These are phyloP conservation scores for Drosophila incognita DNA, from an alignment of 2,888 invertebrate genomes.

Conservation along the genomic window DNA sequence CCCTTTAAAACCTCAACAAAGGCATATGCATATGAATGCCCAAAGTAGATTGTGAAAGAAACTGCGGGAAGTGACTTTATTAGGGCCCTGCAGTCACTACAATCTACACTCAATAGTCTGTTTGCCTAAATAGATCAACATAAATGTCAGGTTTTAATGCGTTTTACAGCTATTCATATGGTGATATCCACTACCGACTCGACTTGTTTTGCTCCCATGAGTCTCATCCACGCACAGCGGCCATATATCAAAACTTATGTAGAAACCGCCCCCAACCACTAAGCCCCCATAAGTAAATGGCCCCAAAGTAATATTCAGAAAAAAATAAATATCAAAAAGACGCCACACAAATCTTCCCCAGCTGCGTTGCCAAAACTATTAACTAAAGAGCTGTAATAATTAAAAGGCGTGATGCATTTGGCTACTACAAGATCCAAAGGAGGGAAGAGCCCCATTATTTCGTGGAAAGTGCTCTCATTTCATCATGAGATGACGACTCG, in stretches of 20 bases:
- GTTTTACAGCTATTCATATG: slow-evolving; percentile 62
- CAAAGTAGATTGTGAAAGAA: slow-evolving; percentile 26
- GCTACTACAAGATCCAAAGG: slow-evolving; percentile 48
- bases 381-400: slow-evolving; percentile 79
- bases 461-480: slow-evolving; percentile 68
- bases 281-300: slow-evolving; percentile 52
- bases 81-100: slow-evolving; percentile 39
- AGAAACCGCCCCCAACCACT: slow-evolving; percentile 47
- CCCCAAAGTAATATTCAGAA: slow-evolving; percentile 12
- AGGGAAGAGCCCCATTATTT: slow-evolving; percentile 13
- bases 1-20: slow-evolving; percentile 28
- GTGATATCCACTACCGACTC: slow-evolving; percentile 58
- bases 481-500: slow-evolving; percentile 75
- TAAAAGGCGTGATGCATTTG: slow-evolving; percentile 72
- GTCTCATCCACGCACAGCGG: slow-evolving; percentile 29
- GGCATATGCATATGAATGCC: slow-evolving; percentile 42
- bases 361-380: slow-evolving; percentile 77
- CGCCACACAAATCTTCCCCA: slow-evolving; percentile 60
- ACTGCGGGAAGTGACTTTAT: slow-evolving; percentile 62
- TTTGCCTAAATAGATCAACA: slow-evolving; percentile 75
- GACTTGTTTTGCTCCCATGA: slow-evolving; percentile 19
- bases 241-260: slow-evolving; percentile 55
- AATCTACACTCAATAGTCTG: slow-evolving; percentile 45
- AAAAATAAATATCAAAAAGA: slow-evolving; percentile 1
- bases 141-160: slow-evolving; percentile 71